A percentile compares a stretch with the other conserved stretches of the same genome.
These are phyloP conservation scores for Furcifer pardalis DNA, from an alignment of 2,797 vertebrate species.

Conservation along the genomic window DNA sequence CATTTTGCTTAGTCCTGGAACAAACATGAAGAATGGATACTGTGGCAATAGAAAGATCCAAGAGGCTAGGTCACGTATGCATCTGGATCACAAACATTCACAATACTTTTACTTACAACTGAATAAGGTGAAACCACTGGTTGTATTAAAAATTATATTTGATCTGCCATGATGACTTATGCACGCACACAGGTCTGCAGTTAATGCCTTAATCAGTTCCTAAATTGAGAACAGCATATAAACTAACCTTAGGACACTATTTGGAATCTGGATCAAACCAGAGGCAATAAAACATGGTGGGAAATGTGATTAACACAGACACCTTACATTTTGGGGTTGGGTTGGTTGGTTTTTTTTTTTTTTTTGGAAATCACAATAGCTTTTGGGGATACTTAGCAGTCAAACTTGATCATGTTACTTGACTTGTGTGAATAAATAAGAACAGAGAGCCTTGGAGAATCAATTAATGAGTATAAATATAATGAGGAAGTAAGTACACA, in stretches of 20 bases:
- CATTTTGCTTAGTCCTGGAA: background rate
- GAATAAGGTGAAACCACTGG: background rate
- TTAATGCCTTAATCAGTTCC: background rate
- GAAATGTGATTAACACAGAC: conserved; percentile 2
- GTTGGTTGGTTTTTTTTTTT: too few relatives aligned
- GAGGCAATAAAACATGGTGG: background rate
- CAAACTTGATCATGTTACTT: conserved; percentile 50
- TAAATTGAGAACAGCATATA: background rate
- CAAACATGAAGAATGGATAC: background rate
- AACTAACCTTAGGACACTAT: background rate
- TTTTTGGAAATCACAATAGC: conserved; percentile 16
- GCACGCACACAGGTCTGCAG: background rate
- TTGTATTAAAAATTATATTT: background rate
- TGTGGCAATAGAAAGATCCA: background rate
- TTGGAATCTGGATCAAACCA: background rate
- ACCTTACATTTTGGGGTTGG: conserved; percentile 6
- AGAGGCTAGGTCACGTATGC: background rate
- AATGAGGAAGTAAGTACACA: conserved; percentile 64
- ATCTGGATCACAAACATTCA: background rate
- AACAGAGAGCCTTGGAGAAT: conserved; percentile 66
- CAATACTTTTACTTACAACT: background rate
- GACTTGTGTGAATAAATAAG: conserved; percentile 61
- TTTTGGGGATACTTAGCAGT: conserved; percentile 43
- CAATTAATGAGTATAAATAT: conserved; percentile 73
- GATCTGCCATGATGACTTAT: background rate